Percentiles rank a stretch among this genome's conserved stretches.
These are phyloP conservation scores for Neosilurus mollespiculum DNA, from an alignment of 2,797 vertebrate species.

Conservation along the genomic window DNA sequence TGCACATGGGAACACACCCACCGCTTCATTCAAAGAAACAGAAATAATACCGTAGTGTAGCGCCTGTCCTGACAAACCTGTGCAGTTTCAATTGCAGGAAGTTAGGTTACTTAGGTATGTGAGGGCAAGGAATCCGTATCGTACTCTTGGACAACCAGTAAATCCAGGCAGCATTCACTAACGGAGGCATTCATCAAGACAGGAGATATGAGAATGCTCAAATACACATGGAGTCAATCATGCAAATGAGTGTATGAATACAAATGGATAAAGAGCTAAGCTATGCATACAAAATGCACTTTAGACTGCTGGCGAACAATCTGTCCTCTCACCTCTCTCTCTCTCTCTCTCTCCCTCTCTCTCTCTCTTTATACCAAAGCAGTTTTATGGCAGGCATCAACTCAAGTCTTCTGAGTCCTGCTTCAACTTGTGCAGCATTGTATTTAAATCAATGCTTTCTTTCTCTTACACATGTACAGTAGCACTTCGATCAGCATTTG, in stretches of 20 bases:
- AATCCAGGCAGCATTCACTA: constrained; percentile 46
- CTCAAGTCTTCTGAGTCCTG: constrained; percentile 8
- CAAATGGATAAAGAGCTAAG: constrained; percentile 58
- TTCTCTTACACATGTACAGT: neutral
- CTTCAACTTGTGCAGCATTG: neutral
- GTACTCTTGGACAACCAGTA: constrained; percentile 44
- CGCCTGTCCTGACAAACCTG: neutral
- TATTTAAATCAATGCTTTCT: neutral
- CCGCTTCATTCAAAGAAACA: neutral
- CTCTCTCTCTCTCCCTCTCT: constrained; percentile 14
- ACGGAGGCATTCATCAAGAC: constrained; percentile 52
- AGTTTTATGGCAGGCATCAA: constrained; percentile 25
- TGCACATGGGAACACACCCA: neutral
- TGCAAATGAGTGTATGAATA: constrained; percentile 60
- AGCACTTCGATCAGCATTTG: neutral
- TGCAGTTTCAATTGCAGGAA: constrained; percentile 29
- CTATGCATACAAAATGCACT: constrained; percentile 59
- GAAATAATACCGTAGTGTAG: too few species aligned
- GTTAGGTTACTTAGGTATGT: constrained; percentile 18
- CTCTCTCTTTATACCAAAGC: constrained; percentile 4
- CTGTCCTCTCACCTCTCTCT: constrained; percentile 40
- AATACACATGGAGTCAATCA: constrained; percentile 61
- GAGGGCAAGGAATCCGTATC: constrained; percentile 28
- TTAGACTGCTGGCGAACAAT: constrained; percentile 54
- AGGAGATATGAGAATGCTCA: constrained; percentile 53